Evolutionary conservation across 1,140 invertebrate species (phyloP), one percentile per base, ranked within the genome.

Genomic region (Sitobion miscanthi): DNA sequence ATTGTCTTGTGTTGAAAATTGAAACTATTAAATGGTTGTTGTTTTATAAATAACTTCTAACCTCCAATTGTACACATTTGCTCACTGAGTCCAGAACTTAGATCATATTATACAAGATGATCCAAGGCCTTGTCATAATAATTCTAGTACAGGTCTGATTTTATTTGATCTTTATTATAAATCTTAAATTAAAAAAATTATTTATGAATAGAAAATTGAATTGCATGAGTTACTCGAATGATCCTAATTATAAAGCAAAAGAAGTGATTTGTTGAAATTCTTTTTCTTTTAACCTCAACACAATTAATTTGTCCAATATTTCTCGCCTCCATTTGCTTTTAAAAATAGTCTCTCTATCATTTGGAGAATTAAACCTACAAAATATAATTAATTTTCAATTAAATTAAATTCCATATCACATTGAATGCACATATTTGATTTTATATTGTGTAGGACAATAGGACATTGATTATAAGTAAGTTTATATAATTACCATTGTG

Each of bases 401-500:
- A 23, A 54, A n/a, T 77, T 30, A 11, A 35, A 90, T 89, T 35
- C 17, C 5, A 82, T 82, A 82, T 82, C 0, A 83, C 21, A 83
- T 38, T 83, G 1, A 38, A 83, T 83, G 7, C 2, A 83, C 6
- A 83, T 35, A 82, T 89, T 89, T 89, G 17, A 89, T 52, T 8
- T 30, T 54, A 77, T n/a, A 35, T 77, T 20, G 14, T n/a, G 14
- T 20, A 77, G n/a, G 17, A n/a, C 14, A 77, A 3, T 20, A 77
- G n/a, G 17, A n/a, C 14, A 77, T 77, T 35, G 30, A 6, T 17
- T 77, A 2, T n/a, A 93, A 38, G 23, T 87, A 94, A 94, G 21
- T 54, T 54, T 54, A 52, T 93, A 95, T 90, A 95, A 95, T 93
- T 96, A 97, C 97, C 98, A 98, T 95, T 98, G 97, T 9, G 97